Evolutionary conservation across 2,797 vertebrate genomes (phyloP), one percentile per base, ranked within the genome.

Genomic region (Bradypodion ventrale): DNA sequence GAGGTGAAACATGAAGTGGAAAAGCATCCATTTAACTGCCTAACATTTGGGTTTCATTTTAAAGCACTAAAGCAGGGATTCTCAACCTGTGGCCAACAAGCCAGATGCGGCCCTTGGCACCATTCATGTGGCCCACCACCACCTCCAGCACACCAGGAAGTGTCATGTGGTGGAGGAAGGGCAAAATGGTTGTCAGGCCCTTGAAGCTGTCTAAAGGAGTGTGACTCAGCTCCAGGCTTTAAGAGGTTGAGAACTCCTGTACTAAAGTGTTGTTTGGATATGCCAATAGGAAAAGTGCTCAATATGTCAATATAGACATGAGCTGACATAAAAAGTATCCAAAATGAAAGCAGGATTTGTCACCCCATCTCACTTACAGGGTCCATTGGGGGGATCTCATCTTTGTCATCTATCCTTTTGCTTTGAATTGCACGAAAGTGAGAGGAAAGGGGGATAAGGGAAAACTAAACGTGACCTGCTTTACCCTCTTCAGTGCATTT

Each of bases 261-360:
- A 87, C 80, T 83, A 92, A 56, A 89, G 70, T 37, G 70, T 68
- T 88, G 87, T 82, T 89, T 56, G 52, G 88, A 91, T 15, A 1
- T 90, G 83, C 91, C 77, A 83, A 29, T 87, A 90, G 15, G 93
- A 89, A 94, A 94, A 95, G 93, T 80, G 92, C 21, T 78, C 83
- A 60, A 69, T 88, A 32, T 93, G 90, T 90, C 91, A 94, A 90
- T 92, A 92, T 62, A 83, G 86, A 91, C 83, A 82, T 2, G 21
- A 90, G 91, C 63, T 87, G 87, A 85, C 88, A 89, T 92, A 88
- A 93, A 94, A 91, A 94, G 93, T 92, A 90, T 68, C 5, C n/a
- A n/a, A 91, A 91, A 84, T 35, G 7, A 91, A 93, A 87, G 66
- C 27, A 56, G 91, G 1, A 9, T 88, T 84, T 94, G 89, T 52